These are phyloP conservation scores for Synergus gifuensis DNA, from an alignment of 2,888 invertebrate genomes.

Conservation along the genomic window DNA sequence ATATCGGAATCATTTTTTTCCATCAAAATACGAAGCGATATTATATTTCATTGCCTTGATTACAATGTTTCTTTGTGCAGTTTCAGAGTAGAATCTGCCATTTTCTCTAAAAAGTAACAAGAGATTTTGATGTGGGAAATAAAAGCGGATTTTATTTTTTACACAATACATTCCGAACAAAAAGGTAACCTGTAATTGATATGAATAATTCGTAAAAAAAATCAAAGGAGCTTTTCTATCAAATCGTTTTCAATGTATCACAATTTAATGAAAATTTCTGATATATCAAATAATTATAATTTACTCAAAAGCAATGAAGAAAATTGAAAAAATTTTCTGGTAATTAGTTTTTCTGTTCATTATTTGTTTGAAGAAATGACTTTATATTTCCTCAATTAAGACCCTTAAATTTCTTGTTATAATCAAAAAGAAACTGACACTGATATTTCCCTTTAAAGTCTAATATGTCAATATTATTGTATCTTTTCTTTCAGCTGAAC, in stretches of 20 bases:
- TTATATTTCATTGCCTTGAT: not conserved
- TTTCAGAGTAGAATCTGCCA: not conserved
- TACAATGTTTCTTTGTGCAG: not conserved
- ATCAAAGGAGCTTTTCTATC: too few relatives aligned
- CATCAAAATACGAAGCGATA: not conserved
- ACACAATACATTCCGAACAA: not conserved
- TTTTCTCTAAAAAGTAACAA: not conserved
- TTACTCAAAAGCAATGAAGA: too few relatives aligned
- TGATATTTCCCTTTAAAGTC: not conserved
- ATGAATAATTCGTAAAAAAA: not conserved
- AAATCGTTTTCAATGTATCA: too few relatives aligned
- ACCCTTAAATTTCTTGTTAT: not conserved
- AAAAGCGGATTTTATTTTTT: not conserved
- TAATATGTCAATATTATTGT: slow-evolving; percentile 17
- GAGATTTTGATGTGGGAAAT: not conserved
- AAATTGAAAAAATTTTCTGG: too few relatives aligned
- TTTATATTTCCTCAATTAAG: not conserved
- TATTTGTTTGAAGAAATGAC: too few relatives aligned
- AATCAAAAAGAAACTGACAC: not conserved
- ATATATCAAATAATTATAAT: too few relatives aligned
- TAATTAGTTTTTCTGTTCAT: too few relatives aligned
- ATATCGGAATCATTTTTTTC: not conserved
- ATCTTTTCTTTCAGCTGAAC: not conserved
- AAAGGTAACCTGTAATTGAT: not conserved
- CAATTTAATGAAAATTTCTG: too few relatives aligned